These are phyloP conservation scores for Damaliscus lunatus DNA, from an alignment of 2,113 vertebrate species.

Conservation along the genomic window DNA sequence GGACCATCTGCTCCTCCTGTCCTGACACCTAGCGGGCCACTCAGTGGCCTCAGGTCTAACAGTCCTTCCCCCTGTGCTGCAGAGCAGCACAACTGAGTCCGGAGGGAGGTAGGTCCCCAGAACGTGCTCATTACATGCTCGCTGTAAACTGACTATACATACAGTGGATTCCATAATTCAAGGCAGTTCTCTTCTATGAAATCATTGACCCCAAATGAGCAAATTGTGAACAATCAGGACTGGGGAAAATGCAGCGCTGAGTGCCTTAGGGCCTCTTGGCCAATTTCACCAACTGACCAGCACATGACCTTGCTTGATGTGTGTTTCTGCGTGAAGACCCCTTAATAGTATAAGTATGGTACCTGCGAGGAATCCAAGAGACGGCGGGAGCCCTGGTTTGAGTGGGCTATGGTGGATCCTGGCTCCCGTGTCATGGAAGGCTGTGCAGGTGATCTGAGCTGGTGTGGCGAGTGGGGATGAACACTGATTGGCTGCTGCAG, in stretches of 20 bases:
- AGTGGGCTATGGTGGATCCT: constrained; percentile 58
- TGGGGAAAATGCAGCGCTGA: not conserved
- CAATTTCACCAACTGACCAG: not conserved
- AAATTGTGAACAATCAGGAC: not conserved
- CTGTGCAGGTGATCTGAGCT: constrained; percentile 17
- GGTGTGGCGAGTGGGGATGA: constrained; percentile 85
- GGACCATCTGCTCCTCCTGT: not conserved
- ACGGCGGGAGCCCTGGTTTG: not conserved
- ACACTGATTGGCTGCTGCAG: constrained; percentile 86
- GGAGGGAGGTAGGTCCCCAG: accelerated
- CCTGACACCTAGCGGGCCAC: not conserved
- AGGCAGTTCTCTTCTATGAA: not conserved
- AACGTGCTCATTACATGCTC: accelerated
- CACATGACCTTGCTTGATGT: not conserved
- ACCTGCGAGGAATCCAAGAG: accelerated
- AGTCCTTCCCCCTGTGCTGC: accelerated
- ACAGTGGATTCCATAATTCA: accelerated
- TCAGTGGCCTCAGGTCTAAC: accelerated
- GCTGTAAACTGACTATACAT: accelerated
- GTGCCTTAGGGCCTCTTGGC: not conserved
- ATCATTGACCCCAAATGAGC: not conserved
- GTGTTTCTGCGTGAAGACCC: not conserved
- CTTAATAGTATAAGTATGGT: constrained; percentile 6
- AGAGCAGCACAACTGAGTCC: accelerated
- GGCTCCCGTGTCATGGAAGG: not conserved